Evolutionary conservation across 2,888 invertebrate species (phyloP).

Genomic region (Orthosia gothica): DNA sequence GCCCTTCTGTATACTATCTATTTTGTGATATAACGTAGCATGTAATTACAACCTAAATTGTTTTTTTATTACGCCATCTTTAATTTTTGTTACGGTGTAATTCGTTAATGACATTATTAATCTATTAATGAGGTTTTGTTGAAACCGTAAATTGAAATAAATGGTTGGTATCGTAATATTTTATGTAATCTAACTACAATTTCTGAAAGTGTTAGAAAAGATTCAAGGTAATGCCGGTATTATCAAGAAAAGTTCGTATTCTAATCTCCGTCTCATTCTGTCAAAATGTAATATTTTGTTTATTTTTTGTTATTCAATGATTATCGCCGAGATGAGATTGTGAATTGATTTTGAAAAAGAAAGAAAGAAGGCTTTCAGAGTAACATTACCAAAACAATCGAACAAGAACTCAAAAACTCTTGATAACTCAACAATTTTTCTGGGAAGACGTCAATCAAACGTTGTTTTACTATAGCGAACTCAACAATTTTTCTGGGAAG

Average conservation of each 20-base stretch:
- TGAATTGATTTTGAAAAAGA: not conserved
- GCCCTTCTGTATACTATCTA: no score
- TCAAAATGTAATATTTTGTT: no score
- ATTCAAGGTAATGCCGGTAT: no score
- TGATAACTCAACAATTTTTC: not conserved
- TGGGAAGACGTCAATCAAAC: not conserved
- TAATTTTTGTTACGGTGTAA: slow-evolving; percentile 28
- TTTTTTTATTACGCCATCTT: slow-evolving; percentile 46
- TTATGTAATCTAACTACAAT: slow-evolving; percentile 6
- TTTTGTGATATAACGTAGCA: slow-evolving; percentile 46
- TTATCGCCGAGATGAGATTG: not conserved
- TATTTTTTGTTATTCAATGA: no score
- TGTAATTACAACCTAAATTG: slow-evolving; percentile 54
- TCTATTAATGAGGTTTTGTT: slow-evolving; percentile 28
- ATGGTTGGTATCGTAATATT: not conserved
- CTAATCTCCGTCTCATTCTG: no score
- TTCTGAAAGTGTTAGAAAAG: no score
- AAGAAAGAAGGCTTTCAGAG: no score
- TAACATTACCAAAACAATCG: no score
- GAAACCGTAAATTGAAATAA: slow-evolving; percentile 36
- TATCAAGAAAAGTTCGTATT: no score
- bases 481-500: not conserved
- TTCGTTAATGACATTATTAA: slow-evolving; percentile 40
- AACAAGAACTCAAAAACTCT: not conserved
- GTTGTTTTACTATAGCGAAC: slow-evolving; percentile 10